Evolutionary conservation across 1,140 invertebrate genomes (phyloP), one percentile per base, ranked within the genome.

Genomic region (Drosophila elegans): DNA sequence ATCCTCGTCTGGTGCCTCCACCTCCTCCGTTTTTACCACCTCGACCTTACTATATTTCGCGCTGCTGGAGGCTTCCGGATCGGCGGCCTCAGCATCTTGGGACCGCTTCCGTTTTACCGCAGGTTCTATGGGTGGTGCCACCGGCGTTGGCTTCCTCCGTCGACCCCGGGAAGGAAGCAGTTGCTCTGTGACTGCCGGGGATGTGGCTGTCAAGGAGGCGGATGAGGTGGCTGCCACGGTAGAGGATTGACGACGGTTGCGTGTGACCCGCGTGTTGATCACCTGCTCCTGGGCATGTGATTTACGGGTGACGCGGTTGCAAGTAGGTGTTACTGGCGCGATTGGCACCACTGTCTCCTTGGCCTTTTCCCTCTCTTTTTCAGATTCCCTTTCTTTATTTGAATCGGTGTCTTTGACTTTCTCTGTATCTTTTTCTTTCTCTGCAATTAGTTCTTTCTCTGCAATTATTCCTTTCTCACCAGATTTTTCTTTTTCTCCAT

Each of bases 281-380:
- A 66, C 83, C 75, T 88, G 66, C 49, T 91, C 88, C 55, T 92
- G 79, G 21, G 91, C 91, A n/a, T 80, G 76, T 0, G 91, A 75
- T 38, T 92, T 92, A n/a, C 91, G 88, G 32, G 91, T 92, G 5
- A 91, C 68, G 11, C 91, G 80, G 49, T 92, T 91, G 29, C 67
- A 76, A 13, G 73, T 74, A 7, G 75, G 69, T 3, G 88, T 46
- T 16, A 52, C 49, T 36, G 49, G 49, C 10, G 49, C 29, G 4
- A 51, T 51, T 11, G 48, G 48, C 27, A 16, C 27, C 48, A 57
- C 34, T n/a, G 39, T 36, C 41, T 78, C 54, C 46, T 71, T 78
- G 1, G 52, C 54, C 39, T 56, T 84, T 0, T 76, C 75, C 12
- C 52, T 67, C 7, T 74, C 69, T 1, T 62, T 49, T 25, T 73